Evolutionary conservation across 2,113 vertebrate genomes (phyloP).

Genomic region (Paradisaea rubra): DNA sequence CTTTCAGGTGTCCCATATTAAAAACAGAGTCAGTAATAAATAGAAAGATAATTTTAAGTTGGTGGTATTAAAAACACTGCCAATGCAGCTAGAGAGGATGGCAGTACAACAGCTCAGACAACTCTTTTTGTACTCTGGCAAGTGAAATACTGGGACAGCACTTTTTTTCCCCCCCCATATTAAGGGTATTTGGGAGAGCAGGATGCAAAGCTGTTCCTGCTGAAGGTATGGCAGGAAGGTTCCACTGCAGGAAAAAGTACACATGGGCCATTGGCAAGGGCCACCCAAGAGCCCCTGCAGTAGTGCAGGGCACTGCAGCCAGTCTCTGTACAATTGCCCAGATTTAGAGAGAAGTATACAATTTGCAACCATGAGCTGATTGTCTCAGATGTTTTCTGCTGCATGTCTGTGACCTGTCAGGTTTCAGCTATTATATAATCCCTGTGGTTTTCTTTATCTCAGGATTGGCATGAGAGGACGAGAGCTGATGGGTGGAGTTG

Average conservation of each 20-base stretch:
- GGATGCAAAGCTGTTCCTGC: background rate
- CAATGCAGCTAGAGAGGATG: background rate
- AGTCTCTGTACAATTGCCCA: accelerated
- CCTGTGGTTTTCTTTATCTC: constrained; percentile 12
- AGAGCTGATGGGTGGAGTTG: constrained; percentile 95
- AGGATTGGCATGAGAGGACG: constrained; percentile 97
- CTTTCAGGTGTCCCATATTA: background rate
- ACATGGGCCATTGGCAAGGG: accelerated
- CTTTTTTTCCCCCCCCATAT: accelerated
- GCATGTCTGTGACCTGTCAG: background rate
- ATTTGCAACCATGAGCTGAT: background rate
- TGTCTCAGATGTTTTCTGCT: background rate
- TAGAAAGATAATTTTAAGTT: background rate
- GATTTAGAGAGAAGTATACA: background rate
- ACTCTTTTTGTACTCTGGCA: background rate
- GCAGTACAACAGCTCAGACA: background rate
- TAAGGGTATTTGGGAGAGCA: background rate
- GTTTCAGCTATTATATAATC: background rate
- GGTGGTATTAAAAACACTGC: background rate
- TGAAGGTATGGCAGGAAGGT: background rate
- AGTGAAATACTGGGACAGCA: background rate
- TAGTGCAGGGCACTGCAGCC: accelerated
- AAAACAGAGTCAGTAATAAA: background rate
- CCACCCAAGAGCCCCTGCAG: background rate
- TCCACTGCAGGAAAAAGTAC: background rate